Evolutionary conservation across 2,113 vertebrate genomes (phyloP).

Genomic region (Sapajus apella): DNA sequence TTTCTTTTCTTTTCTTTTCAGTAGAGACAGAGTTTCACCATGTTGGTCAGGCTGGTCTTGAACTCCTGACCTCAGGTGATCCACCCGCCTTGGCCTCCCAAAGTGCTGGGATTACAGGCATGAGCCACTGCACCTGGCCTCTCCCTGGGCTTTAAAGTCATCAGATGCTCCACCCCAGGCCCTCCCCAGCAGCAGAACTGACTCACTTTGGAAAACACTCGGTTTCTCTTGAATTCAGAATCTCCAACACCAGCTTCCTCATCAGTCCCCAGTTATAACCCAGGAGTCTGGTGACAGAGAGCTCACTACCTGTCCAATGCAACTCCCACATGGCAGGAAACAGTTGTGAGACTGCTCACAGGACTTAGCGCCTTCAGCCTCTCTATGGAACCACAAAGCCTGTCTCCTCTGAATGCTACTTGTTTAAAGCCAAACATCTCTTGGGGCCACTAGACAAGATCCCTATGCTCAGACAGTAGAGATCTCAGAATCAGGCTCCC

Average conservation of each 20-base stretch:
- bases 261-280: rapidly evolving
- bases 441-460: neutral
- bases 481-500: neutral
- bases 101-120: too few relatives aligned
- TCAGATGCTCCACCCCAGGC: rapidly evolving
- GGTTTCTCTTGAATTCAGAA: neutral
- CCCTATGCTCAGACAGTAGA: neutral
- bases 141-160: neutral
- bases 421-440: neutral
- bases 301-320: neutral
- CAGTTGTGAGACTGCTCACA: rapidly evolving
- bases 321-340: rapidly evolving
- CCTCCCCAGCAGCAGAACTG: neutral
- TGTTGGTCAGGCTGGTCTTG: too few relatives aligned
- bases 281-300: neutral
- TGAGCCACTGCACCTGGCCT: too few relatives aligned
- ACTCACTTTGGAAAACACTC: neutral
- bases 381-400: neutral
- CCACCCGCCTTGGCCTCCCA: too few relatives aligned
- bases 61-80: too few relatives aligned
- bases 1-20: too few relatives aligned
- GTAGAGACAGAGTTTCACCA: too few relatives aligned
- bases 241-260: neutral
- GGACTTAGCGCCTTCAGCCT: neutral
- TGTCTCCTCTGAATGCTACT: rapidly evolving